Percentiles rank a stretch among this genome's conserved stretches.
Conservation (phyloP, 1,140 invertebrate genomes). For the Diuraphis noxia region DNA sequence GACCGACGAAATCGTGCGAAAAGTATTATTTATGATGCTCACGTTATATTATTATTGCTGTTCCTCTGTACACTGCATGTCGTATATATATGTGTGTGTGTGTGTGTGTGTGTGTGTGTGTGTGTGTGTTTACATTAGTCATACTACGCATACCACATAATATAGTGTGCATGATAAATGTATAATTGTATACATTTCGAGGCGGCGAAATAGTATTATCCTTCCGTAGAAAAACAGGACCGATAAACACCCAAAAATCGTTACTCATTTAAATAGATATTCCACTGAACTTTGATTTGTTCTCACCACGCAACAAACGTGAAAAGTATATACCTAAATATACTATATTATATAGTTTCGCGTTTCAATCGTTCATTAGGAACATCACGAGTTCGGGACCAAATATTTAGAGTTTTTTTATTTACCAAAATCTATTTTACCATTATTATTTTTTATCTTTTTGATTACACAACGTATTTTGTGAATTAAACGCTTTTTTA, state of each 20-base stretch:
- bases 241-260: not conserved
- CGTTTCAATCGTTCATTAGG: too few species aligned
- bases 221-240: not conserved
- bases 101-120: not conserved
- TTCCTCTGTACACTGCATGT: not conserved
- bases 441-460: too few species aligned
- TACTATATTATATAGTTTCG: too few species aligned
- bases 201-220: not conserved
- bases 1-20: constrained; percentile 46
- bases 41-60: constrained; percentile 7
- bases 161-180: too few species aligned
- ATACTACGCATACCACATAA: not conserved
- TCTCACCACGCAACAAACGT: too few species aligned
- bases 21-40: constrained; percentile 26
- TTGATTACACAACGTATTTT: not conserved
- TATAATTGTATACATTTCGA: not conserved
- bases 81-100: not conserved
- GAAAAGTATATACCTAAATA: too few species aligned
- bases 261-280: not conserved
- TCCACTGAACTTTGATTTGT: not conserved
- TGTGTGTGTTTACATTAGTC: not conserved
- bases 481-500: not conserved
- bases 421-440: not conserved
- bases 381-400: not conserved
- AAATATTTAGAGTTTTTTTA: not conserved